These are phyloP conservation scores for Tragopan temminckii DNA, from an alignment of 2,797 vertebrate species.

Conservation along the genomic window DNA sequence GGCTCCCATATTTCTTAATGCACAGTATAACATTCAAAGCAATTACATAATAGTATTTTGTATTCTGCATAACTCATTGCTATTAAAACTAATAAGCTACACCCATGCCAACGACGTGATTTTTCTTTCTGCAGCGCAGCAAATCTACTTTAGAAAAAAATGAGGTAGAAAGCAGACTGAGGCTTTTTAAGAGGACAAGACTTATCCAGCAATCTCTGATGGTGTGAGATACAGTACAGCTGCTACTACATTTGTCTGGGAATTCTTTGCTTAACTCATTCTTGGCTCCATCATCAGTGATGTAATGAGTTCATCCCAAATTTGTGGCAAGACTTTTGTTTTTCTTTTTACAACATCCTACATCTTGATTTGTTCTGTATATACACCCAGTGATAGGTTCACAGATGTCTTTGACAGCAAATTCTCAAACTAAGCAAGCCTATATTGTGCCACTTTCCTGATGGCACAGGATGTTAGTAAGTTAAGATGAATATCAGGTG, in stretches of 20 bases:
- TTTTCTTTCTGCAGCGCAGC: slow-evolving; percentile 38
- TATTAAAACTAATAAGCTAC: slow-evolving; percentile 48
- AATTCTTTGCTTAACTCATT: slow-evolving; percentile 32
- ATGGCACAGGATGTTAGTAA: slow-evolving; percentile 7
- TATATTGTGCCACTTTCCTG: not conserved
- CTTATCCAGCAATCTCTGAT: slow-evolving; percentile 54
- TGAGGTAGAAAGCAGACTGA: not conserved
- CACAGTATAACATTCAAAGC: slow-evolving; percentile 25
- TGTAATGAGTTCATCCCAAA: slow-evolving; percentile 13
- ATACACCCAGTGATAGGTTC: not conserved
- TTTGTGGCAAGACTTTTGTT: not conserved
- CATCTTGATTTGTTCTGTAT: slow-evolving; percentile 5
- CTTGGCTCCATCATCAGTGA: slow-evolving; percentile 24
- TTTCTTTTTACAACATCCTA: not conserved
- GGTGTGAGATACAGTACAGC: slow-evolving; percentile 8
- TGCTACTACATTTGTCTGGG: slow-evolving; percentile 43
- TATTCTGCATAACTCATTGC: slow-evolving; percentile 30
- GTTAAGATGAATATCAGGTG: slow-evolving; percentile 8
- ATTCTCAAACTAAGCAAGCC: slow-evolving; percentile 24
- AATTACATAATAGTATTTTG: slow-evolving; percentile 52
- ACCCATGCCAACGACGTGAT: slow-evolving; percentile 14
- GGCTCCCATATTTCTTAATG: slow-evolving; percentile 25
- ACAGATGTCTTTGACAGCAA: slow-evolving; percentile 3
- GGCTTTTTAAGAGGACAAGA: slow-evolving; percentile 25
- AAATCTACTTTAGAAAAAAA: not conserved